Percentiles rank a stretch among this genome's conserved stretches.
These are phyloP conservation scores for Prenolepis imparis DNA, from an alignment of 2,888 invertebrate genomes.

Conservation along the genomic window DNA sequence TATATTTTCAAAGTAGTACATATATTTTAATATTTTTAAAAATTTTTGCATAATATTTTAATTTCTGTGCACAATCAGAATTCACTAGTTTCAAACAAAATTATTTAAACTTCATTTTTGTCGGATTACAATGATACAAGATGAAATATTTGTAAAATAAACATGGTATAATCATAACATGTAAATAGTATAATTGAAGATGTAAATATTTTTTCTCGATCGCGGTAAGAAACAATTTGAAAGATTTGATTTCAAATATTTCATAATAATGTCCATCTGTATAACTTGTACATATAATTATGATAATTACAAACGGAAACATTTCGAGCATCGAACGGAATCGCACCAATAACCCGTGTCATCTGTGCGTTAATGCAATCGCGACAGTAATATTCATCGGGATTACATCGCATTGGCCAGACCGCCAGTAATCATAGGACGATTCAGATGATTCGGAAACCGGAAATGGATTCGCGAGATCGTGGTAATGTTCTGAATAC, in stretches of 20 bases:
- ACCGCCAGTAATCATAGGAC: background rate
- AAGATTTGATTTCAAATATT: constrained; percentile 16
- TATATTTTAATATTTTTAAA: background rate
- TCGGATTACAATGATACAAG: background rate
- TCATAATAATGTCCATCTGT: background rate
- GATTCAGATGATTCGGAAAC: background rate
- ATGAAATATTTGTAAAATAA: no score
- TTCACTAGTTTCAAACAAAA: background rate
- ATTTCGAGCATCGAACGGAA: constrained; percentile 49
- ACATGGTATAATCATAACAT: no score
- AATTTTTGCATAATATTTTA: no score
- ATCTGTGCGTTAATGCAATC: constrained; percentile 63
- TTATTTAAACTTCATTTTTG: background rate
- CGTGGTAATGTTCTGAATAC: background rate
- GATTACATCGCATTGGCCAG: constrained; percentile 46
- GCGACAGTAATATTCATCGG: constrained; percentile 72
- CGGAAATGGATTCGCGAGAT: constrained; percentile 11
- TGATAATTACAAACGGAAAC: constrained; percentile 72
- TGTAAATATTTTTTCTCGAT: background rate
- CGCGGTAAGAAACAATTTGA: background rate
- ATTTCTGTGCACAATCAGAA: background rate
- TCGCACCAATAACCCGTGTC: constrained; percentile 47
- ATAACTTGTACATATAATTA: constrained; percentile 63
- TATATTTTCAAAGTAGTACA: background rate
- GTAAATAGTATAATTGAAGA: no score